Conservation (phyloP, 1,140 invertebrate species). For the Gyrodactylus bullatarudis region DNA sequence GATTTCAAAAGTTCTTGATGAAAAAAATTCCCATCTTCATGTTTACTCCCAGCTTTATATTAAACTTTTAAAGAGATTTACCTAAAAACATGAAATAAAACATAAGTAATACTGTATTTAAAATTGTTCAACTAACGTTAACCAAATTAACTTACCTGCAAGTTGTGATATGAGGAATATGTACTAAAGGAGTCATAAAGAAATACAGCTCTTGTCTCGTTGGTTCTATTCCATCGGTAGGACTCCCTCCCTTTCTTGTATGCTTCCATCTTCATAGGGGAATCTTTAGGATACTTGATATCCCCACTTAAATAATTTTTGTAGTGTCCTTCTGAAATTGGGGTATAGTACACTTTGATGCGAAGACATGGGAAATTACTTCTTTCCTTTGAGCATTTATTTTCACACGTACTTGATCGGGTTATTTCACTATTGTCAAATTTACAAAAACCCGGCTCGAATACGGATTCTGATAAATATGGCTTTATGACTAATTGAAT, state of each 20-base stretch:
- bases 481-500: not conserved
- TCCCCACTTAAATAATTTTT: too few species aligned
- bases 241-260: too few species aligned
- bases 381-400: not conserved
- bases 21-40: too few species aligned
- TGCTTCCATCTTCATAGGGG: too few species aligned
- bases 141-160: not conserved
- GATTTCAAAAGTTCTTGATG: too few species aligned
- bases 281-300: not conserved
- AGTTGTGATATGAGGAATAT: not conserved
- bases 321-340: too few species aligned
- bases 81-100: too few species aligned
- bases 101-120: not conserved
- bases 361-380: not conserved
- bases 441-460: not conserved
- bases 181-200: not conserved
- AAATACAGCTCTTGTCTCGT: not conserved
- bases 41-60: too few species aligned
- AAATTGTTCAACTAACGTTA: not conserved
- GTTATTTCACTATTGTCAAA: not conserved
- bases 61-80: too few species aligned
- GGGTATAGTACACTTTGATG: not conserved
- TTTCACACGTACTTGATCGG: not conserved
- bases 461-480: not conserved
- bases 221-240: not conserved